A percentile compares a stretch with the other conserved stretches of the same genome.
These are phyloP conservation scores for Patiria pectinifera DNA, from an alignment of 53 echinoderm and acorn worm genomes.

Conservation along the genomic window DNA sequence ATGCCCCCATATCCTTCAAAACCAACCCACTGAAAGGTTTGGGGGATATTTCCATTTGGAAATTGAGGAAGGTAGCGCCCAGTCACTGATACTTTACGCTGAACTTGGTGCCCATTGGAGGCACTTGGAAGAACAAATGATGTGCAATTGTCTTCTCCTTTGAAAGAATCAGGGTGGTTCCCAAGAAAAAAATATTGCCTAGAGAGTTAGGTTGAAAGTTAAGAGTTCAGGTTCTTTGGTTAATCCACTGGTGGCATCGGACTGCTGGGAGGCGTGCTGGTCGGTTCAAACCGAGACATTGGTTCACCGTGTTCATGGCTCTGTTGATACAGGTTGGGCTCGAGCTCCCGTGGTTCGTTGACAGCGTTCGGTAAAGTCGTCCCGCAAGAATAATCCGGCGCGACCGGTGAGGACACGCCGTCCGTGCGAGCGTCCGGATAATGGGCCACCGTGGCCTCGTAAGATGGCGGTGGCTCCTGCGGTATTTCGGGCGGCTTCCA, in stretches of 20 bases:
- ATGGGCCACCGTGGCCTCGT: slow-evolving; percentile 35
- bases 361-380: neutral
- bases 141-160: no score
- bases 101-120: no score
- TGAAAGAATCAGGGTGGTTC: no score
- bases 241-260: slow-evolving; percentile 26
- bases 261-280: slow-evolving; percentile 21
- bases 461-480: slow-evolving; percentile 37
- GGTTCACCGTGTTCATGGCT: no score
- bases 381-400: neutral
- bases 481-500: slow-evolving; percentile 42
- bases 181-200: no score
- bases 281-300: neutral
- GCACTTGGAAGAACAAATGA: no score
- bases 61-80: neutral
- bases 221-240: neutral
- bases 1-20: neutral
- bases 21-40: neutral
- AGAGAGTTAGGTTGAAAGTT: neutral
- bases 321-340: neutral
- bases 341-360: neutral
- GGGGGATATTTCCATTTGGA: neutral
- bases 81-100: no score
- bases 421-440: slow-evolving; percentile 34
- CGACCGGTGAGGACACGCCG: slow-evolving; percentile 25